Base-by-base conservation (phyloP, 2,797 vertebrate genomes). In the Hypotaenidia okinawae region DNA sequence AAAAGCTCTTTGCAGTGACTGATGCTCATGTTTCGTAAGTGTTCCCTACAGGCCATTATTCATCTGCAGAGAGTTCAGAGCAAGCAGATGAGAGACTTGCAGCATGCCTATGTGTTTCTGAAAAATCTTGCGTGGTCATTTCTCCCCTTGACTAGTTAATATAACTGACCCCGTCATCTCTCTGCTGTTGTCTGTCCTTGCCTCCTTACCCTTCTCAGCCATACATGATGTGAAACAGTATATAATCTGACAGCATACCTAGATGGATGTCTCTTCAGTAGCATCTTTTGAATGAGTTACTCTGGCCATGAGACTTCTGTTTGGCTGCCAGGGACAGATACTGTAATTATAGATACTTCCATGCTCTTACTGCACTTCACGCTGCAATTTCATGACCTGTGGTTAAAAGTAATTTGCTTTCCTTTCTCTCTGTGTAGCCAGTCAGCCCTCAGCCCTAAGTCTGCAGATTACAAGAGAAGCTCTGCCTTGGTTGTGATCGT, bases 151-250 rank as follows among this genome's bases (percentile, higher is more conserved):
- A 25, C 24, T 27, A 63, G 6, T 30, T 77, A 74, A 15, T 52
- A 8, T 47, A 32, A 80, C 57, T 43, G 47, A 82, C 15, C 23
- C 37, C n/a, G 30, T 45, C 16, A 23, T 33, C 2, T 3, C 43
- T 83, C 28, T 76, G 5, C 78, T 84, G 41, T 84, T 95, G 24
- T 25, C 33, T 92, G 9, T 43, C 43, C 49, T 84, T 87, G 52
- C 43, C 35, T 73, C 18, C 7, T 37, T 93, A 27, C 21, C 41
- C 21, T 63, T 79, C 43, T 57, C 81, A 91, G 35, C 25, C 5
- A 1, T 6, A 17, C 37, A 16, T 1, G 1, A 39, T 0, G 0
- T 74, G 41, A 17, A 90, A 47, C 0, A 5, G 4, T 47, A 1
- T 7, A 28, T 9, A 33, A 73, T 18, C 47, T 81, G 84, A 69